phyloP scores from a whole-genome alignment of 2,113 vertebrate species.

The Budorcas taxicolor region DNA sequence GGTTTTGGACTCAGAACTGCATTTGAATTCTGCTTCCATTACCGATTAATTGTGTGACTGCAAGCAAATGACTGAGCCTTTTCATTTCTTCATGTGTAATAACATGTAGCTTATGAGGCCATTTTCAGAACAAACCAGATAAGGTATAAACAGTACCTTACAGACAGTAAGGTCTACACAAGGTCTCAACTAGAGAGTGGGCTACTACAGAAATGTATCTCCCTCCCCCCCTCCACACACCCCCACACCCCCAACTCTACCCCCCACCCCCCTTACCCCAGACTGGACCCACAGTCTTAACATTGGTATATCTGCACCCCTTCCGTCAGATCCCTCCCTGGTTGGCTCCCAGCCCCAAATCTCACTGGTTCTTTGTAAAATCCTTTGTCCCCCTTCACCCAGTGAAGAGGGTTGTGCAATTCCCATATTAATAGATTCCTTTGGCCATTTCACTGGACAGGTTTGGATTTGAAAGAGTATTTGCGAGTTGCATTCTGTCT shows the following conservation, averaged over 20 bases:
- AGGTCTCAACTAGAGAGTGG: not conserved
- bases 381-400: slow-evolving; percentile 33
- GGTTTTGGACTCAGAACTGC: not conserved
- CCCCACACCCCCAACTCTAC: not conserved
- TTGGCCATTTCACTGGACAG: slow-evolving; percentile 75
- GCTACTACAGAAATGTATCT: not conserved
- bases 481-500: slow-evolving; percentile 82
- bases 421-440: slow-evolving; percentile 73
- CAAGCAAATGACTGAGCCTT: not conserved
- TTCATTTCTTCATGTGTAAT: not conserved
- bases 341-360: not conserved
- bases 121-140: not conserved
- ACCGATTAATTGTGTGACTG: not conserved
- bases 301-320: not conserved
- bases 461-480: slow-evolving; percentile 85
- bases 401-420: slow-evolving; percentile 61
- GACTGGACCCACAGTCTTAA: not conserved
- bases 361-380: not conserved
- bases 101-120: not conserved
- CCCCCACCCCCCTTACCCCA: fast-evolving
- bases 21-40: not conserved
- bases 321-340: not conserved
- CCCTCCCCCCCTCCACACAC: not conserved
- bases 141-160: fast-evolving
- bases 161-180: not conserved